Evolutionary conservation across 2,113 vertebrate species (phyloP), one percentile per base, ranked within the genome.

Genomic region (Corythornis vintsioides): DNA sequence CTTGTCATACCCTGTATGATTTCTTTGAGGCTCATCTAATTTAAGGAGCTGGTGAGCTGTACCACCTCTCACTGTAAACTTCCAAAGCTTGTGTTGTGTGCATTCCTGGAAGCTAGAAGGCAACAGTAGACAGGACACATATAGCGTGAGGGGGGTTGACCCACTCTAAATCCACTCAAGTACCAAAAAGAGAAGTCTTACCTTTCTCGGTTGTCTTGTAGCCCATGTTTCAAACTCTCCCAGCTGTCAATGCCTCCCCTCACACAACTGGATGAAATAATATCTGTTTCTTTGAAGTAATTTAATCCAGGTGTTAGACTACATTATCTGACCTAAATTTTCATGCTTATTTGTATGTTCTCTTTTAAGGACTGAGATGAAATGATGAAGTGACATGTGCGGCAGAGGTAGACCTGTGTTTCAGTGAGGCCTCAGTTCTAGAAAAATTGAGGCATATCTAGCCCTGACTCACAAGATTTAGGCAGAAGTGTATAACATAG

Each of bases 21-120:
- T 77, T 74, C 85, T 94, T 92, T 93, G 92, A 94, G 63, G 60
- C 21, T 89, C 43, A 73, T 53, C 88, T 74, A n/a, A 33, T 88
- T 88, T 64, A 79, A 74, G 72, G 77, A 66, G 13, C 18, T 75
- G 33, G 16, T n/a, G 25, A 80, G 47, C 65, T 59, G 33, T 16
- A 21, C 18, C 19, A 56, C 24, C 13, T 57, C 48, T 61, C 28
- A 35, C 40, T 50, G 48, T n/a, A 47, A 86, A 66, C 43, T 78
- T 28, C n/a, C n/a, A 53, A 53, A 65, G 53, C 8, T 72, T 35
- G 13, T 48, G 28, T 12, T 73, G 13, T 22, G 25, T 57, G 55
- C 8, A 0, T 18, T 81, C 24, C 88, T 56, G 60, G 60, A 59
- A 79, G 31, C 15, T 21, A 66, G 43, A 80, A 83, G 72, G 11